Conservation (phyloP, 2,797 vertebrate genomes). For the Ispidina picta region DNA sequence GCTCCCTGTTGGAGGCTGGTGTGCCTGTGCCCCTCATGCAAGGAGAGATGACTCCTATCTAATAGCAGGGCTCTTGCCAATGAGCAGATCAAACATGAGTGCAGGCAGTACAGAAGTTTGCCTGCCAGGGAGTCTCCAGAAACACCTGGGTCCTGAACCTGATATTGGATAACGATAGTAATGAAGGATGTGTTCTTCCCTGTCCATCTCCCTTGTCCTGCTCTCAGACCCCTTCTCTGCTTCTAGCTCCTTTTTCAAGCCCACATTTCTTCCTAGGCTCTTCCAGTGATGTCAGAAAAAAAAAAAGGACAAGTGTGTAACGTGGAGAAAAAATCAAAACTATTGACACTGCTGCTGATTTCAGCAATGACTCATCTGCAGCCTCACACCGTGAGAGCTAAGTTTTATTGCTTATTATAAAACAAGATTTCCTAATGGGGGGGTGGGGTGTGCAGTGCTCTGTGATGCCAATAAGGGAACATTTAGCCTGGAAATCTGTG, state of each 20-base stretch:
- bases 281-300: not conserved
- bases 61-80: not conserved
- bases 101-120: not conserved
- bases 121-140: not conserved
- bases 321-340: constrained; percentile 1
- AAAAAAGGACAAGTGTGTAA: not conserved
- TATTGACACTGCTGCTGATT: not conserved
- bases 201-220: not conserved
- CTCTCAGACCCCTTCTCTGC: not conserved
- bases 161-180: not conserved
- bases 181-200: not conserved
- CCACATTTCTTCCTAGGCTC: not conserved
- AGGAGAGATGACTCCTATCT: not conserved
- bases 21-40: not conserved
- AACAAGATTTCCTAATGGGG: not conserved
- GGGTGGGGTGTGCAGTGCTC: not conserved
- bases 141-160: not conserved
- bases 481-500: constrained; percentile 32
- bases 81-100: not conserved
- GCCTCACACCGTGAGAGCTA: not conserved
- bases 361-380: constrained; percentile 18
- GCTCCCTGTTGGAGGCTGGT: not conserved
- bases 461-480: not conserved
- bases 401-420: constrained; percentile 25
- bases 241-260: not conserved